phyloP scores from a whole-genome alignment of 2,797 vertebrate species.

The Amphiprion clarkii region DNA sequence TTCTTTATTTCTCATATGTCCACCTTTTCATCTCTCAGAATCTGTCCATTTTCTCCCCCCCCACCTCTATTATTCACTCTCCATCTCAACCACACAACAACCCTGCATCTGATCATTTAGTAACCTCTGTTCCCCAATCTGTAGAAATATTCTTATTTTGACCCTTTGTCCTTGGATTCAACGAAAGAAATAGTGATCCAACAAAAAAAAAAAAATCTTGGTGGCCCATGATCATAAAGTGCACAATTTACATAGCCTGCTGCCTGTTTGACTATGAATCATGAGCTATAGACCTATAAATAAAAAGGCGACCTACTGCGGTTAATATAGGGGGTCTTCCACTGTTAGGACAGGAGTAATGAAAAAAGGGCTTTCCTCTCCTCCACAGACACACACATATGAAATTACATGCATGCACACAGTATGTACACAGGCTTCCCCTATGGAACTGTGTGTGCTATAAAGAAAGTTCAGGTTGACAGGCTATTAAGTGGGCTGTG shows the following conservation, averaged over 20 bases:
- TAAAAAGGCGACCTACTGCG: conserved; percentile 39
- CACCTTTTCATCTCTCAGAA: conserved; percentile 9
- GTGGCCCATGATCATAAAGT: neutral
- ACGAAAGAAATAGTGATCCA: no score
- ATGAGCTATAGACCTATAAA: conserved; percentile 16
- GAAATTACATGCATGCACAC: conserved; percentile 20
- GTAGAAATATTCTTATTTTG: neutral
- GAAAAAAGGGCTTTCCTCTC: conserved; percentile 37
- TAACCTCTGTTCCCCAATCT: neutral
- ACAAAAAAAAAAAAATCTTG: no score
- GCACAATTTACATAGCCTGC: neutral
- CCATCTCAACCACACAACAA: neutral
- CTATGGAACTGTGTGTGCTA: conserved; percentile 31
- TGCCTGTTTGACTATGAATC: neutral
- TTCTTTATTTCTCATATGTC: conserved; percentile 26
- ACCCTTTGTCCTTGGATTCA: neutral
- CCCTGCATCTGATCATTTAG: neutral
- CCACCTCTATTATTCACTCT: neutral
- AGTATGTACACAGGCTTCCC: conserved; percentile 26
- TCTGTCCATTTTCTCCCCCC: neutral
- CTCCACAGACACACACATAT: conserved; percentile 34
- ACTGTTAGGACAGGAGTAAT: conserved; percentile 19
- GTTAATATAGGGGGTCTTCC: conserved; percentile 53
- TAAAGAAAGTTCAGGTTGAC: conserved; percentile 70
- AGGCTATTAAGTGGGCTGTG: conserved; percentile 61